Conservation (phyloP, 2,888 invertebrate species). For the Eumerus sabulonum region DNA sequence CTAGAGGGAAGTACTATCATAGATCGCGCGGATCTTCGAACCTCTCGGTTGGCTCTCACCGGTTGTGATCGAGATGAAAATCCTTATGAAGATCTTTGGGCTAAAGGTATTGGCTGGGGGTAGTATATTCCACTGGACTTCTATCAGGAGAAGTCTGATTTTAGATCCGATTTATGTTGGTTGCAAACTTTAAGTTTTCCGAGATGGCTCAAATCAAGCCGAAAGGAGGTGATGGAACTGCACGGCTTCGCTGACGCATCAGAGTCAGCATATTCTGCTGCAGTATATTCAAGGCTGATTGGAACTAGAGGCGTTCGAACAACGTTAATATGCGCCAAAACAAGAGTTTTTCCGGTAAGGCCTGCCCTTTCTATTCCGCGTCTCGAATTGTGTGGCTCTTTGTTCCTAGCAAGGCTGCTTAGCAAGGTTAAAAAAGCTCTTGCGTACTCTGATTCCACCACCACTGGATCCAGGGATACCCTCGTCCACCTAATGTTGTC, state of each 20-base stretch:
- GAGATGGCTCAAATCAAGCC: slow-evolving; percentile 24
- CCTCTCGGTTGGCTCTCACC: no score
- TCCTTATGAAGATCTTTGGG: no score
- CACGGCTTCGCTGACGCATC: no score
- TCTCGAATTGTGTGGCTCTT: neutral
- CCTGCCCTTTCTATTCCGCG: no score
- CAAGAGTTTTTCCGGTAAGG: no score
- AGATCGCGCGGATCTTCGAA: slow-evolving; percentile 5
- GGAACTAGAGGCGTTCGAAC: slow-evolving; percentile 8
- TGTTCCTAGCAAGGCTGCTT: neutral
- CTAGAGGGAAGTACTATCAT: no score
- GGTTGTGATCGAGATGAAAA: slow-evolving; percentile 25
- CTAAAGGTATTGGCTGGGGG: slow-evolving; percentile 23
- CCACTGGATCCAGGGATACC: slow-evolving; percentile 36
- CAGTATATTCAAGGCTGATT: slow-evolving; percentile 17
- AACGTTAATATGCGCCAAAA: no score
- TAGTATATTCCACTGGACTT: neutral
- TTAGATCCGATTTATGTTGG: neutral
- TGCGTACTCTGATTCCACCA: no score
- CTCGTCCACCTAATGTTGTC: no score
- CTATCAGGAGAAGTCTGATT: neutral
- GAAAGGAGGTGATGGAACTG: no score
- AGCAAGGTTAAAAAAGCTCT: no score
- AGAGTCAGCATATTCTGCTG: no score
- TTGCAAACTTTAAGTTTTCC: slow-evolving; percentile 2